Evolutionary conservation across 2,797 vertebrate species (phyloP).

Genomic region (Acomys russatus): DNA sequence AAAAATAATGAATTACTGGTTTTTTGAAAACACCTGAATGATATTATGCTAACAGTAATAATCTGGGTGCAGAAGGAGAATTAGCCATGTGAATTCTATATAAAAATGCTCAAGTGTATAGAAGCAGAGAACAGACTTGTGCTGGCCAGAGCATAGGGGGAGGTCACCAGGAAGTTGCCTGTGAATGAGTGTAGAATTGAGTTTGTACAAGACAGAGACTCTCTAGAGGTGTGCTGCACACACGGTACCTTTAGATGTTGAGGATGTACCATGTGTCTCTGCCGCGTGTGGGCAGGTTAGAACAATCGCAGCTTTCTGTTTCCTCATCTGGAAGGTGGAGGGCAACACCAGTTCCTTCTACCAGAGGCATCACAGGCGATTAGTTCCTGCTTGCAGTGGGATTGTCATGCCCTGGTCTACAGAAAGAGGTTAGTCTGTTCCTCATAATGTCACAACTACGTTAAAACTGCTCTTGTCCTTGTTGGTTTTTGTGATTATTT

Average conservation of each 20-base stretch:
- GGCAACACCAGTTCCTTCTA: background rate
- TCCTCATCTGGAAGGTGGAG: slow-evolving; percentile 22
- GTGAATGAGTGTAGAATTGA: background rate
- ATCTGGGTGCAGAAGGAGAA: background rate
- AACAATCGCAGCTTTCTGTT: background rate
- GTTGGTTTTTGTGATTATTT: background rate
- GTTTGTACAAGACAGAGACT: background rate
- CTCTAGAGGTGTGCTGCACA: background rate
- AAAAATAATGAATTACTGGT: background rate
- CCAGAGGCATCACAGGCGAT: background rate
- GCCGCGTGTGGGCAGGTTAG: background rate
- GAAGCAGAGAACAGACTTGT: background rate
- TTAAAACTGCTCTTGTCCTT: background rate
- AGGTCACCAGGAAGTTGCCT: background rate
- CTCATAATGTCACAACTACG: background rate
- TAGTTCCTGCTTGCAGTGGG: background rate
- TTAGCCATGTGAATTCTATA: background rate
- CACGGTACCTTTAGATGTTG: background rate
- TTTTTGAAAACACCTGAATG: background rate
- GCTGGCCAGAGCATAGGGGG: background rate
- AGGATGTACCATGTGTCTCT: background rate
- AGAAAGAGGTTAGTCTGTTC: background rate
- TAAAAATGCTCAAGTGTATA: background rate
- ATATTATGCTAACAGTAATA: background rate
- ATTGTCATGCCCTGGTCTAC: background rate